Evolutionary conservation across 2,797 vertebrate species (phyloP).

Genomic region (Tympanoctomys barrerae): DNA sequence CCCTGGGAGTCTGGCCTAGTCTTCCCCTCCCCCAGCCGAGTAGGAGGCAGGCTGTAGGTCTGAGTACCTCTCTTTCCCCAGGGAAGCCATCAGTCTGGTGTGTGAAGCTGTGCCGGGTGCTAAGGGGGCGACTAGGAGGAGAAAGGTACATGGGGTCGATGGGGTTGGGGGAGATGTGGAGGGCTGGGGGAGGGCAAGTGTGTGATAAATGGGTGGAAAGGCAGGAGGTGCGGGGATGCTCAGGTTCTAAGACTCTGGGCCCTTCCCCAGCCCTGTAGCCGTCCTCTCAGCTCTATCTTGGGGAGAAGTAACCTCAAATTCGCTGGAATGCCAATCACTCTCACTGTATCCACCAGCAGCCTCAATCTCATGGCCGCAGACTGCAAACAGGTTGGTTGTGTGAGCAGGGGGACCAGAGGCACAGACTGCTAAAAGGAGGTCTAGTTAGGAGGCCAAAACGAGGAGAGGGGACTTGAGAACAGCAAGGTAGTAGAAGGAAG

Average conservation of each 20-base stretch:
- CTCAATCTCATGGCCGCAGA: slow-evolving; percentile 98
- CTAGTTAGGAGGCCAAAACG: background rate
- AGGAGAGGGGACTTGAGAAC: background rate
- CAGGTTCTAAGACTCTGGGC: slow-evolving; percentile 34
- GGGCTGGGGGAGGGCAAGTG: background rate
- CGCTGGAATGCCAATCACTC: slow-evolving; percentile 97
- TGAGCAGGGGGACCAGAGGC: background rate
- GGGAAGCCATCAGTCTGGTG: slow-evolving; percentile 98
- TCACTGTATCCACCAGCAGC: slow-evolving; percentile 98
- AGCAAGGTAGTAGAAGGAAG: background rate
- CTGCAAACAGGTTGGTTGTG: slow-evolving; percentile 96
- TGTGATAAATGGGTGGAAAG: background rate
- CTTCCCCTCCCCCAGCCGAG: slow-evolving; percentile 60
- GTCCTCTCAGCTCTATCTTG: slow-evolving; percentile 95
- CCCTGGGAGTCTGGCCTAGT: slow-evolving; percentile 67
- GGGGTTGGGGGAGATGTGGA: background rate
- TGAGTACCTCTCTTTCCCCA: slow-evolving; percentile 85
- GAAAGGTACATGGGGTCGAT: slow-evolving; percentile 91
- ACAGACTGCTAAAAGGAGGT: background rate
- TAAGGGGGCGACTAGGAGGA: slow-evolving; percentile 95
- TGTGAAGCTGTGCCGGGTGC: slow-evolving; percentile 98
- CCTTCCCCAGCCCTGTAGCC: slow-evolving; percentile 92
- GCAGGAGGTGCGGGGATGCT: background rate
- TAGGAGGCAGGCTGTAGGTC: slow-evolving; percentile 29
- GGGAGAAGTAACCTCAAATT: slow-evolving; percentile 99